Conservation (phyloP, 1,140 invertebrate species). For the Oscheius sp. region DNA sequence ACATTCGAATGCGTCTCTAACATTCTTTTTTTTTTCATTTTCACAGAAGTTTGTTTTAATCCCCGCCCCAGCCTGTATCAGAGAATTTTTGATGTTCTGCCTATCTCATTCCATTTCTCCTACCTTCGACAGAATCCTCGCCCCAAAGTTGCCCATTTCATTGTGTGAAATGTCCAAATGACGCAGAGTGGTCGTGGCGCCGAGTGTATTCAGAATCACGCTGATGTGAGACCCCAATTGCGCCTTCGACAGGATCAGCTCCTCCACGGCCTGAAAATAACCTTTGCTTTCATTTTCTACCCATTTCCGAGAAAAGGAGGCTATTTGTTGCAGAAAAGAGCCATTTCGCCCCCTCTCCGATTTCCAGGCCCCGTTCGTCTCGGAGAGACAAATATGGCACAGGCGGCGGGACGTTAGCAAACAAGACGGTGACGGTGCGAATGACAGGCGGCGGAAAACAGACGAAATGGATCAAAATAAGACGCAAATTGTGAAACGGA, state of each 20-base stretch:
- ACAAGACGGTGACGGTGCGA: background rate
- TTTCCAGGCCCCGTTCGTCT: background rate
- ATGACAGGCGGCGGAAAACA: background rate
- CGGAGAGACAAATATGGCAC: background rate
- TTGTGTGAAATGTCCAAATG: constrained; percentile 56
- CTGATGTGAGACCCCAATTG: constrained; percentile 45
- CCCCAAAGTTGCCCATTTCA: constrained; percentile 54
- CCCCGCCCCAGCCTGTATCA: no score
- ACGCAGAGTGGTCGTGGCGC: constrained; percentile 40
- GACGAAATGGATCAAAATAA: background rate
- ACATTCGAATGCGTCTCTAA: background rate
- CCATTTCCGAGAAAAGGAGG: background rate
- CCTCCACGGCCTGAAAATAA: constrained; percentile 44
- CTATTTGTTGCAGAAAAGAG: background rate
- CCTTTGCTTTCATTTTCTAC: background rate
- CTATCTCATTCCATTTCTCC: background rate
- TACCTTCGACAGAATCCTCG: constrained; percentile 50
- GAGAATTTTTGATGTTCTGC: background rate
- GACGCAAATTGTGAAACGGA: constrained; percentile 27
- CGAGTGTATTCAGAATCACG: constrained; percentile 55
- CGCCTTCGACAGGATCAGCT: constrained; percentile 52
- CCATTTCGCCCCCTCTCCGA: background rate
- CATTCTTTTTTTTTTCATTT: no score
- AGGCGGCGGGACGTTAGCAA: background rate
- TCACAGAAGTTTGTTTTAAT: no score